Conservation (phyloP, 2,888 invertebrate genomes). For the Sylvicola cinctus region DNA sequence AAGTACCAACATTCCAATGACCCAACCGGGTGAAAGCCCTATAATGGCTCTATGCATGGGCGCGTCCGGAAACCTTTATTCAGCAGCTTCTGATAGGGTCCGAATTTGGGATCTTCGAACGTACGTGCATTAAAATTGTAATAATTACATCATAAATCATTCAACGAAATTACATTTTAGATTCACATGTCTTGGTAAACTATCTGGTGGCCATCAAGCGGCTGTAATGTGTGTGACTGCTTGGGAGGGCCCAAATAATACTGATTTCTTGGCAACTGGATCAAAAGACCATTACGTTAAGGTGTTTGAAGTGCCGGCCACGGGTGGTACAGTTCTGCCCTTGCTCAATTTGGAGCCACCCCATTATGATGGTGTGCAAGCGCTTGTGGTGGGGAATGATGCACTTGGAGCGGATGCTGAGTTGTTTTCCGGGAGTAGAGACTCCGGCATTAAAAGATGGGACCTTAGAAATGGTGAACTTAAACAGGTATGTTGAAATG, state of each 20-base stretch:
- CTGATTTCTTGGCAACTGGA: slow-evolving; percentile 52
- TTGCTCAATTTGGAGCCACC: slow-evolving; percentile 57
- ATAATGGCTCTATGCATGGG: slow-evolving; percentile 49
- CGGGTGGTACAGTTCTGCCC: slow-evolving; percentile 31
- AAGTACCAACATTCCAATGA: slow-evolving; percentile 14
- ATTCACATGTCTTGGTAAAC: slow-evolving; percentile 46
- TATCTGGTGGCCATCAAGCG: slow-evolving; percentile 61
- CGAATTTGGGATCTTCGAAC: slow-evolving; percentile 68
- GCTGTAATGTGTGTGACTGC: slow-evolving; percentile 68
- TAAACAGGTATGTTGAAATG: slow-evolving; percentile 12
- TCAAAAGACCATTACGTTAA: slow-evolving; percentile 74
- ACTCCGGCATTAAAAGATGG: slow-evolving; percentile 75
- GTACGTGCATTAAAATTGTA: slow-evolving; percentile 17
- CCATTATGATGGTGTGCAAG: slow-evolving; percentile 79
- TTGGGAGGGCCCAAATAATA: slow-evolving; percentile 26
- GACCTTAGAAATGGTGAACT: slow-evolving; percentile 29
- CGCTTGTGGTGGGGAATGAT: slow-evolving; percentile 42
- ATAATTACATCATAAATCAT: not conserved
- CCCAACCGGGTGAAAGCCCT: slow-evolving; percentile 34
- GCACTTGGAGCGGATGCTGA: slow-evolving; percentile 20
- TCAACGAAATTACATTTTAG: slow-evolving; percentile 16
- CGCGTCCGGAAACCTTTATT: slow-evolving; percentile 44
- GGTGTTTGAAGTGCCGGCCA: slow-evolving; percentile 26
- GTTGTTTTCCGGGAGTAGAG: slow-evolving; percentile 67
- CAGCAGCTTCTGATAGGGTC: slow-evolving; percentile 60